phyloP scores from a whole-genome alignment of 2,797 vertebrate genomes.

The Hemitrygon akajei region DNA sequence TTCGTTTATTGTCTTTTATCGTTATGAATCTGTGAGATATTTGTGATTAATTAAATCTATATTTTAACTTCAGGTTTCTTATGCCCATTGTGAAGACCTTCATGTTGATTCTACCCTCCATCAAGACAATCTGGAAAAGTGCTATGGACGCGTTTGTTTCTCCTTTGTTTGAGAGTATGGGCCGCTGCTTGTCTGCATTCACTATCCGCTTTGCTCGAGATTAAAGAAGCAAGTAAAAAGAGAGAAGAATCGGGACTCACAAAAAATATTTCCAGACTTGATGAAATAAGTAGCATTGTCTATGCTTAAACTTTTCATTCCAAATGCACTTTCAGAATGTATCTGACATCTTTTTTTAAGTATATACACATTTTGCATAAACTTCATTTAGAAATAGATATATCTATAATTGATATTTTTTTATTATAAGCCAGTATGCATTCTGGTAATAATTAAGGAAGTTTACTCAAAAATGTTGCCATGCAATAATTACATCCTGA shows the following conservation, averaged over 20 bases:
- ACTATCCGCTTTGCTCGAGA: conserved; percentile 59
- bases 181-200: conserved; percentile 66
- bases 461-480: conserved; percentile 2
- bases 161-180: conserved; percentile 69
- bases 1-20: not conserved
- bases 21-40: conserved; percentile 9
- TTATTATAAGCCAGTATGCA: not conserved
- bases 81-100: conserved; percentile 74
- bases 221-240: conserved; percentile 48
- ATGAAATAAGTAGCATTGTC: conserved; percentile 13
- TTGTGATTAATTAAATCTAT: conserved; percentile 19
- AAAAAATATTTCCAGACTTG: not conserved
- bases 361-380: conserved; percentile 12
- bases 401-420: not conserved
- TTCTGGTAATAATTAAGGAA: conserved; percentile 21
- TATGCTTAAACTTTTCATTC: conserved; percentile 9
- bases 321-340: conserved; percentile 19
- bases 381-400: conserved; percentile 19
- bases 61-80: conserved; percentile 67
- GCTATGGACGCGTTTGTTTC: conserved; percentile 65
- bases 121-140: conserved; percentile 74
- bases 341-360: conserved; percentile 12
- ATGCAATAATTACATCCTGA: conserved; percentile 21
- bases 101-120: conserved; percentile 72
- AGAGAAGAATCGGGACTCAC: not conserved